phyloP scores from a whole-genome alignment of 2,797 vertebrate species.

The Siniperca undulata region DNA sequence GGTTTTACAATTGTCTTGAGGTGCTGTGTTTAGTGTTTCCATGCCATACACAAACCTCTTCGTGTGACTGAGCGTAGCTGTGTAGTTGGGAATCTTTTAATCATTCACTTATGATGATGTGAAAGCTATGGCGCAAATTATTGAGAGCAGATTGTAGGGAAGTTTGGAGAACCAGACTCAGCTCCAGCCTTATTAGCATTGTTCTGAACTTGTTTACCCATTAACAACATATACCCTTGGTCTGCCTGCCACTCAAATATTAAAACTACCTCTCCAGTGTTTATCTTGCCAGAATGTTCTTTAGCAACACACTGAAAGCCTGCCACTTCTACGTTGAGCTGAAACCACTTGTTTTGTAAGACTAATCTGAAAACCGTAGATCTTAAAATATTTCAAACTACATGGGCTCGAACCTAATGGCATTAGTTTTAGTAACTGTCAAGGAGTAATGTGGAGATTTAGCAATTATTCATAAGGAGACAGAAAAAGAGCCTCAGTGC shows the following conservation, averaged over 20 bases:
- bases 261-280: slow-evolving; percentile 7
- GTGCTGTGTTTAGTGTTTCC: slow-evolving; percentile 54
- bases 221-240: slow-evolving; percentile 13
- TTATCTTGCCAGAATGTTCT: neutral
- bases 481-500: neutral
- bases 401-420: slow-evolving; percentile 15
- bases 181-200: slow-evolving; percentile 2
- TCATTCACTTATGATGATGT: slow-evolving; percentile 71
- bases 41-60: slow-evolving; percentile 41
- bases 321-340: neutral
- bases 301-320: slow-evolving; percentile 6
- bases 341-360: slow-evolving; percentile 15
- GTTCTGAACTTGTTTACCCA: slow-evolving; percentile 15
- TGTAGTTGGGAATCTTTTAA: slow-evolving; percentile 72
- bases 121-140: slow-evolving; percentile 64
- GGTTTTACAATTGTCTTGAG: slow-evolving; percentile 50
- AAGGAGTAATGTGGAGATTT: slow-evolving; percentile 35
- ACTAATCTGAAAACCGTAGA: slow-evolving; percentile 14
- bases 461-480: slow-evolving; percentile 44
- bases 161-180: slow-evolving; percentile 13
- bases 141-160: slow-evolving; percentile 72
- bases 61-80: slow-evolving; percentile 53
- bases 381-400: slow-evolving; percentile 27
- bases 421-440: slow-evolving; percentile 32
- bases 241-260: slow-evolving; percentile 3